These are phyloP conservation scores for Campylomormyrus numenius DNA, from an alignment of 2,113 vertebrate genomes.

Conservation along the genomic window DNA sequence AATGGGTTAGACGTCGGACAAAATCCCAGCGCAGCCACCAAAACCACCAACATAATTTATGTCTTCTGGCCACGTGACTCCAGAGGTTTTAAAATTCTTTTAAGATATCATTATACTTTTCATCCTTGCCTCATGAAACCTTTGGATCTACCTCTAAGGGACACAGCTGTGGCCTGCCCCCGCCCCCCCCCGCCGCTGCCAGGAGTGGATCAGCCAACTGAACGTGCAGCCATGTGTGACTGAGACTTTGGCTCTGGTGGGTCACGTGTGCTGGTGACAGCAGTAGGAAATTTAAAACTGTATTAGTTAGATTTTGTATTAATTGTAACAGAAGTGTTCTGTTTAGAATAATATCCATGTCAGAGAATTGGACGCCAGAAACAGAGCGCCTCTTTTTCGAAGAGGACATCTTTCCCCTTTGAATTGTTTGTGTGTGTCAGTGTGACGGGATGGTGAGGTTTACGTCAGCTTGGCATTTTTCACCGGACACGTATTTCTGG, in stretches of 20 bases:
- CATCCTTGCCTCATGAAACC: background rate
- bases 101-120: background rate
- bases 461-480: background rate
- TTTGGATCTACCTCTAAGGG: slow-evolving; percentile 18
- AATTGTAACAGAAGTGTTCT: background rate
- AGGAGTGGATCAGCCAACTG: background rate
- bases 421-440: background rate
- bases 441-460: background rate
- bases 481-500: background rate
- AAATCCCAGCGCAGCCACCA: background rate
- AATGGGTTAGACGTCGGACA: background rate
- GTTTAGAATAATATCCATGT: background rate
- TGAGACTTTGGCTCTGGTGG: background rate
- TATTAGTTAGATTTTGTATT: background rate
- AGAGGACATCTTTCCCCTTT: background rate
- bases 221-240: background rate
- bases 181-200: background rate
- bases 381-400: background rate
- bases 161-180: background rate
- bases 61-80: background rate
- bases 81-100: background rate
- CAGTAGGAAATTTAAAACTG: background rate
- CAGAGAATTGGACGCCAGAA: background rate
- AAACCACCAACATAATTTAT: background rate
- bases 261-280: background rate